phyloP scores from a whole-genome alignment of 1,140 invertebrate genomes.

The Tribolium madens region DNA sequence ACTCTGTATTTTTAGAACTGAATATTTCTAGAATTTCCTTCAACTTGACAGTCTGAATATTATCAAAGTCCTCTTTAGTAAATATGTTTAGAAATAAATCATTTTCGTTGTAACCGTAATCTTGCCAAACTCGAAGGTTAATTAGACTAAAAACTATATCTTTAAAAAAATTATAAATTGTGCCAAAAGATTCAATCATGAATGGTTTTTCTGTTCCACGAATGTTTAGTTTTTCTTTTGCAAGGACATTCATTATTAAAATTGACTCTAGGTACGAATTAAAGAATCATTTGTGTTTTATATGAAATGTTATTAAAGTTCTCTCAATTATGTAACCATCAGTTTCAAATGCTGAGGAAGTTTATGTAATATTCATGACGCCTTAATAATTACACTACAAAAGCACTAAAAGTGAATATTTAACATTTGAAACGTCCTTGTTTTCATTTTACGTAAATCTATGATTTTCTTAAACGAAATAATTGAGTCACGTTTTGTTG shows the following conservation, averaged over 20 bases:
- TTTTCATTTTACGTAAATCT: background rate
- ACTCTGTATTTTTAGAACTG: background rate
- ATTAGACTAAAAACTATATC: background rate
- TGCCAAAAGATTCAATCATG: too few relatives aligned
- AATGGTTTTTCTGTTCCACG: too few relatives aligned
- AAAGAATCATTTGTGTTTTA: background rate
- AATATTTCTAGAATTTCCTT: background rate
- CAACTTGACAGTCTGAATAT: background rate
- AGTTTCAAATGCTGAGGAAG: background rate
- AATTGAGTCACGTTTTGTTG: background rate
- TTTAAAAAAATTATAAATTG: background rate
- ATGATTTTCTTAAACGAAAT: background rate
- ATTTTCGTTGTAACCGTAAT: slow-evolving; percentile 7
- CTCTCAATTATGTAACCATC: background rate
- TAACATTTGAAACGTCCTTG: too few relatives aligned
- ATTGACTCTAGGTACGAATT: too few relatives aligned
- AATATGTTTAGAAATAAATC: slow-evolving; percentile 37
- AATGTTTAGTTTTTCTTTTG: too few relatives aligned
- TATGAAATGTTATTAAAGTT: background rate
- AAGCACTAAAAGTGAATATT: background rate
- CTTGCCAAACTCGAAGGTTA: slow-evolving; percentile 9
- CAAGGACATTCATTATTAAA: too few relatives aligned
- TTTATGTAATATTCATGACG: background rate
- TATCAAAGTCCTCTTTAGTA: slow-evolving; percentile 7
- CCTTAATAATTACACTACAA: background rate